phyloP scores from a whole-genome alignment of 2,113 vertebrate genomes.

The Psilopsiagon aymara region DNA sequence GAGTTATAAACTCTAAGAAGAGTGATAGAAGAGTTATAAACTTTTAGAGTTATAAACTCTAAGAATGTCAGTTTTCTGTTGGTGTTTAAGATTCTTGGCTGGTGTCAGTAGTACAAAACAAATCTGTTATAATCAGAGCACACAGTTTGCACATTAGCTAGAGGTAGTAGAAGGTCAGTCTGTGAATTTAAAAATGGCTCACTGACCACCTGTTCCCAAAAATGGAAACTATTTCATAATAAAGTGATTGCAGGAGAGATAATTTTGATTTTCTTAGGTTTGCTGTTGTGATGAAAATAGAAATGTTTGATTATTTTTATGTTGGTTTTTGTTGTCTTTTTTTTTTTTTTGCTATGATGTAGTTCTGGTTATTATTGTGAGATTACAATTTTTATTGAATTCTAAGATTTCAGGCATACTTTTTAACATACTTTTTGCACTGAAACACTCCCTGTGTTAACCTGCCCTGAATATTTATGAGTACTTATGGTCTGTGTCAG shows the following conservation, averaged over 20 bases:
- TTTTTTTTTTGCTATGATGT: not conserved
- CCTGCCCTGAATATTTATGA: not conserved
- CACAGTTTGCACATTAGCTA: not conserved
- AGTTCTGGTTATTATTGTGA: not conserved
- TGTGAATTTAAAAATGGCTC: not conserved
- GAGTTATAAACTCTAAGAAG: not conserved
- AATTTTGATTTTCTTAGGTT: not conserved
- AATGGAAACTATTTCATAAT: not conserved
- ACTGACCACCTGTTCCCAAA: not conserved
- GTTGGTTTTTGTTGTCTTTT: not conserved
- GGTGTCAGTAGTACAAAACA: not conserved
- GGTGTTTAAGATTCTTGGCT: not conserved
- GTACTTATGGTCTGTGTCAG: not conserved
- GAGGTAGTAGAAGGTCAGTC: not conserved
- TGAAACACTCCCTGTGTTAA: not conserved
- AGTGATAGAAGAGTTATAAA: too few relatives aligned
- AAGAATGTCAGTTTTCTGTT: not conserved
- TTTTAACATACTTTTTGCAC: not conserved
- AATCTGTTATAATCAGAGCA: rapidly evolving
- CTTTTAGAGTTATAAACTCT: not conserved
- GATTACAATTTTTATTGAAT: not conserved
- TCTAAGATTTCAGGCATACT: not conserved
- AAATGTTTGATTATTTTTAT: not conserved
- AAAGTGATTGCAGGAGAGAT: not conserved
- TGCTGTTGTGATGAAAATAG: not conserved